Evolutionary conservation across 2,113 vertebrate species (phyloP).

Genomic region (Terrapene triunguis): DNA sequence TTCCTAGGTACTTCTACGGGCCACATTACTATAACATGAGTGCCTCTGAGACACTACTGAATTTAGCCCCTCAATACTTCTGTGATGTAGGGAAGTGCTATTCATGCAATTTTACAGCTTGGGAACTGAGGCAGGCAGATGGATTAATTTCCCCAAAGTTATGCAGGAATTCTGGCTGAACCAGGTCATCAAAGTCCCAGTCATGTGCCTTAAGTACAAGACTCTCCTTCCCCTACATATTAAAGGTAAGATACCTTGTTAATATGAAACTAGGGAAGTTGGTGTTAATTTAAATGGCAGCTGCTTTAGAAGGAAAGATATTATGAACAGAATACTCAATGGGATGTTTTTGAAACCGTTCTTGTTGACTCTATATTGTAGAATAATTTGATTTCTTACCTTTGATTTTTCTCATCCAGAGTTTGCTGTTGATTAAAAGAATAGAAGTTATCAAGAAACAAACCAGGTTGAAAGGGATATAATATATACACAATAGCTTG

Average conservation of each 20-base stretch:
- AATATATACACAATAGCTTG: background rate
- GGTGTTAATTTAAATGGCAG: background rate
- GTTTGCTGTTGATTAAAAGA: background rate
- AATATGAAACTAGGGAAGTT: background rate
- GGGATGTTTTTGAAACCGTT: background rate
- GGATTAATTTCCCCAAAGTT: background rate
- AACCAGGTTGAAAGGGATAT: background rate
- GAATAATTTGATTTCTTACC: background rate
- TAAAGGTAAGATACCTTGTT: background rate
- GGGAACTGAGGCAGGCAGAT: background rate
- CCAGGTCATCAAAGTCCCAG: rapidly evolving
- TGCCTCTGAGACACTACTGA: background rate
- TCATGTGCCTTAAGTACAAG: background rate
- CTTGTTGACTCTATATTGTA: background rate
- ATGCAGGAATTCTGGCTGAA: background rate
- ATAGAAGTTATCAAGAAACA: background rate
- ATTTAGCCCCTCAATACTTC: background rate
- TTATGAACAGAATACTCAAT: background rate
- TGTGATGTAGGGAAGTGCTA: background rate
- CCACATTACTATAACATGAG: background rate
- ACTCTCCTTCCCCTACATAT: background rate
- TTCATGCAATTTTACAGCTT: background rate
- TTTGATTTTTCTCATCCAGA: background rate
- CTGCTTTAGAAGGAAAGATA: background rate
- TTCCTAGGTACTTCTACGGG: background rate